A percentile compares a stretch with the other conserved stretches of the same genome.
These are phyloP conservation scores for Drosophila prostipennis DNA, from an alignment of 2,888 invertebrate species.

Conservation along the genomic window DNA sequence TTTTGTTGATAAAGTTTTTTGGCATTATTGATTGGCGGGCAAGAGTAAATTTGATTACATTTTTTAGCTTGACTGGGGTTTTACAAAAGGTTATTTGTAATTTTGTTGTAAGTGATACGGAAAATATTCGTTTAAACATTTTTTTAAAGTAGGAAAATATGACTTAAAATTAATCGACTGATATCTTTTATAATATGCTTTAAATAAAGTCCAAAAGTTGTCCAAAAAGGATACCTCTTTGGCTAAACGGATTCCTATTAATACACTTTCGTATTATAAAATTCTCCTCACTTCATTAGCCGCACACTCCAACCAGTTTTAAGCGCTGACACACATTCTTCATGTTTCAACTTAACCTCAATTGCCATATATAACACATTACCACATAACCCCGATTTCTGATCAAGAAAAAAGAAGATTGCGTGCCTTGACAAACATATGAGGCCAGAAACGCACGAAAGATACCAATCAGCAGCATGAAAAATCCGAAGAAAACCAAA, in stretches of 20 bases:
- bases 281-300: neutral
- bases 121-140: no score
- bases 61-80: neutral
- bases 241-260: neutral
- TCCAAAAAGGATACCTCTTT: neutral
- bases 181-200: no score
- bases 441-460: slow-evolving; percentile 23
- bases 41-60: slow-evolving; percentile 31
- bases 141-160: no score
- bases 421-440: slow-evolving; percentile 72
- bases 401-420: slow-evolving; percentile 38
- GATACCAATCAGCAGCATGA: slow-evolving; percentile 74
- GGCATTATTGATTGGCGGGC: slow-evolving; percentile 14
- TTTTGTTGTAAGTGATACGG: no score
- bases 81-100: no score
- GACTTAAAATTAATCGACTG: no score
- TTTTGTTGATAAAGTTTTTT: slow-evolving; percentile 15
- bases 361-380: slow-evolving; percentile 24
- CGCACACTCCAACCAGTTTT: slow-evolving; percentile 4
- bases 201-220: no score
- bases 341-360: slow-evolving; percentile 34
- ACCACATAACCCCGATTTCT: slow-evolving; percentile 29
- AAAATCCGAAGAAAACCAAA: slow-evolving; percentile 56
- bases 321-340: slow-evolving; percentile 38
- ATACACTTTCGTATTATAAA: neutral